phyloP scores from a whole-genome alignment of 1,140 invertebrate genomes.

The Rhizoglyphus robini region DNA sequence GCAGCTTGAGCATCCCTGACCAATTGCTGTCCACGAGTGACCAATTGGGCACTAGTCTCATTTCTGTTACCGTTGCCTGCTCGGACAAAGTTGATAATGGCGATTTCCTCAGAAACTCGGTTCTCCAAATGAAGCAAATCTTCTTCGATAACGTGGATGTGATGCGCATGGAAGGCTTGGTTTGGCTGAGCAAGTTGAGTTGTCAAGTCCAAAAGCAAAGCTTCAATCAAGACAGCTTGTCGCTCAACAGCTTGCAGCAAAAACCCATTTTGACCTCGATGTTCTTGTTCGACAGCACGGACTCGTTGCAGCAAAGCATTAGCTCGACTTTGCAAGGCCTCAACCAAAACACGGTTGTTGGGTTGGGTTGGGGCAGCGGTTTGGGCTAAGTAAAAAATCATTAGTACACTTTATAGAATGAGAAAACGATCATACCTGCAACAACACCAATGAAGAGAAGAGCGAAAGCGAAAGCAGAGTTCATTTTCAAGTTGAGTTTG shows the following conservation, averaged over 20 bases:
- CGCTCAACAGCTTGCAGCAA: neutral
- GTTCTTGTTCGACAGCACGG: neutral
- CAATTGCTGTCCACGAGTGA: neutral
- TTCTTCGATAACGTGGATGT: neutral
- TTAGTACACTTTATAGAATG: no score
- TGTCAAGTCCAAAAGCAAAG: neutral
- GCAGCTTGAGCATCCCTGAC: neutral
- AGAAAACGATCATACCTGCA: no score
- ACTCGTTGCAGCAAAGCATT: neutral
- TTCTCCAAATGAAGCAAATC: neutral
- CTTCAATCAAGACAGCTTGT: neutral
- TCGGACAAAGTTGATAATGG: neutral
- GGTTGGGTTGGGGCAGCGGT: no score
- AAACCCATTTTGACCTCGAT: neutral
- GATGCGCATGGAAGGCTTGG: neutral
- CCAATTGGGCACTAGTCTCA: neutral
- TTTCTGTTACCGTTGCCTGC: neutral
- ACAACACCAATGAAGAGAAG: no score
- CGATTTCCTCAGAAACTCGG: neutral
- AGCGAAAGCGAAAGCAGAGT: no score
- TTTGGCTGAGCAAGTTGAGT: neutral
- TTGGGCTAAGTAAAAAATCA: no score
- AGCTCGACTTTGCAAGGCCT: neutral
- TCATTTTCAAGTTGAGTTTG: no score
- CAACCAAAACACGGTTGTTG: neutral